Evolutionary conservation across 2,113 vertebrate species (phyloP).

Genomic region (Pterocles orientalis): DNA sequence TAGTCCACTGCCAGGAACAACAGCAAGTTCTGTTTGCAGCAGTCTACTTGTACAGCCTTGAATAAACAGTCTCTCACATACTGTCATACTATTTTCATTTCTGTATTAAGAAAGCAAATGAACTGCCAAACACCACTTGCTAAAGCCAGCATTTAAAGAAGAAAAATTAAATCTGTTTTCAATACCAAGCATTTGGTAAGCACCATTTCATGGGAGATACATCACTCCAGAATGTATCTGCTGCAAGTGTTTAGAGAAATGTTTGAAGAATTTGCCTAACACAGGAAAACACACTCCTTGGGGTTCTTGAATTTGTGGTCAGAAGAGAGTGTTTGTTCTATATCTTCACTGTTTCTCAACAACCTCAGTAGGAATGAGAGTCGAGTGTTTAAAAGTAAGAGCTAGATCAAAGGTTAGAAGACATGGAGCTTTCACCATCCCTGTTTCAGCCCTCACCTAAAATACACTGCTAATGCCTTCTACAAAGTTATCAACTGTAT

Average conservation of each 20-base stretch:
- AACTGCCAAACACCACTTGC: neutral
- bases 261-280: conserved; percentile 15
- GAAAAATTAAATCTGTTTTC: too few relatives aligned
- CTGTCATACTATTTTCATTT: neutral
- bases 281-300: neutral
- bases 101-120: neutral
- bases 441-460: neutral
- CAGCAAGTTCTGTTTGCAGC: neutral
- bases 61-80: neutral
- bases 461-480: neutral
- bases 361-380: neutral
- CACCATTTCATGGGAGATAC: neutral
- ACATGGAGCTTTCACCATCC: neutral
- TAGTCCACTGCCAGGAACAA: neutral
- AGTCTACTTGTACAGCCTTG: neutral
- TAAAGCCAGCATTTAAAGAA: too few relatives aligned
- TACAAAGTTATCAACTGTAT: neutral
- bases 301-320: conserved; percentile 8
- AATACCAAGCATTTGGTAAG: conserved; percentile 7
- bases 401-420: neutral
- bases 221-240: neutral
- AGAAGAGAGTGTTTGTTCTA: neutral
- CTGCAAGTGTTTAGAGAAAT: neutral
- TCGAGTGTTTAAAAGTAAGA: neutral
- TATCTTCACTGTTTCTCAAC: conserved; percentile 4